Conservation (phyloP, 2,888 invertebrate species). For the Cyclophora albipunctata region DNA sequence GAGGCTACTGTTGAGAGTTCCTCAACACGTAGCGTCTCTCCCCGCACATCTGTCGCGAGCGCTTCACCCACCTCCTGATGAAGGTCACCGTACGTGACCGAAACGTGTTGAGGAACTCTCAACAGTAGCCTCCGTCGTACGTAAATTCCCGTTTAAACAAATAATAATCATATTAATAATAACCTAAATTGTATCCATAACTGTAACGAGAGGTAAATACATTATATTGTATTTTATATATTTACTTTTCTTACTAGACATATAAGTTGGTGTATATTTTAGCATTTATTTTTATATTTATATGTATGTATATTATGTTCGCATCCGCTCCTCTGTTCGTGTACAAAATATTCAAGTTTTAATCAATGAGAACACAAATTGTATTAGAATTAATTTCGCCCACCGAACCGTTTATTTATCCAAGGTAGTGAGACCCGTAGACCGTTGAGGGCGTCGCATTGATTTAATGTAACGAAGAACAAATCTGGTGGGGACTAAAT, state of each 20-base stretch:
- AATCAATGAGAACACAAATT: constrained; percentile 13
- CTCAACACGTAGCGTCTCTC: too few species aligned
- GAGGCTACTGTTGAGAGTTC: too few species aligned
- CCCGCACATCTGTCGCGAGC: too few species aligned
- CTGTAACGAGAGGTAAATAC: constrained; percentile 23
- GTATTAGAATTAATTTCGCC: constrained; percentile 24
- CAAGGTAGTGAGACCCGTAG: constrained; percentile 20
- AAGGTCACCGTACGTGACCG: too few species aligned
- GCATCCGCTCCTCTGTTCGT: constrained; percentile 27
- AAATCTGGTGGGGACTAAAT: constrained; percentile 26
- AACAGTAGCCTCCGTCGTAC: too few species aligned
- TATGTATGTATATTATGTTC: constrained; percentile 49
- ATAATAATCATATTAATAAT: too few species aligned
- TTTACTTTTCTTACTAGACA: constrained; percentile 27
- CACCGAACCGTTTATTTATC: constrained; percentile 43
- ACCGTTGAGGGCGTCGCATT: constrained; percentile 9
- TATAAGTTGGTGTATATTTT: constrained; percentile 43
- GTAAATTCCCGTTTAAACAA: too few species aligned
- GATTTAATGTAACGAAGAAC: constrained; percentile 15
- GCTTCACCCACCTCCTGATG: too few species aligned
- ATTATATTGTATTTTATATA: constrained; percentile 28
- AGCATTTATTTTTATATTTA: constrained; percentile 45
- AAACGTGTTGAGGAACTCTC: too few species aligned
- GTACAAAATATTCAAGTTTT: constrained; percentile 17
- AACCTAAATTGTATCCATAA: constrained; percentile 1